Percentiles rank a stretch among this genome's conserved stretches.
These are phyloP conservation scores for Drosophila arawakana DNA, from an alignment of 1,140 invertebrate species.

Conservation along the genomic window DNA sequence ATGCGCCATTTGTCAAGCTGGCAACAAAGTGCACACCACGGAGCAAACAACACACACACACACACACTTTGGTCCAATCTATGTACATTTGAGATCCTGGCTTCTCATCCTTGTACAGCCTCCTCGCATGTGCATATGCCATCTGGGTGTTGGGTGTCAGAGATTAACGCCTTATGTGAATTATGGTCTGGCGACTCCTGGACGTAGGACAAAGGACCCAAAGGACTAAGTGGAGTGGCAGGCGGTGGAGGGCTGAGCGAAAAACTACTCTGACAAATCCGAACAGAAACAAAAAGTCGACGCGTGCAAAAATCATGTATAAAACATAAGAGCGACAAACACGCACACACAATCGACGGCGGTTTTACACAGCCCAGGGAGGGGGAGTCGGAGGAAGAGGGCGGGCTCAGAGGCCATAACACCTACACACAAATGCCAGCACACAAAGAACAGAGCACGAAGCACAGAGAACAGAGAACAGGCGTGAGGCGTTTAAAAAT, in stretches of 20 bases:
- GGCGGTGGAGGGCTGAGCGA: background rate
- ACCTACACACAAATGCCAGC: constrained; percentile 34
- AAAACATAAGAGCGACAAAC: constrained; percentile 71
- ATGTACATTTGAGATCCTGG: background rate
- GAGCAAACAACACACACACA: constrained; percentile 11
- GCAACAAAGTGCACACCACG: constrained; percentile 48
- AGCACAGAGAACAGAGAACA: background rate
- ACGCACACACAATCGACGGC: constrained; percentile 39
- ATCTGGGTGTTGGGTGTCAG: constrained; percentile 57
- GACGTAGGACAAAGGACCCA: background rate
- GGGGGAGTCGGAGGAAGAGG: constrained; percentile 19
- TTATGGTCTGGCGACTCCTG: constrained; percentile 53
- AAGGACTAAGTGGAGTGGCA: too few relatives aligned
- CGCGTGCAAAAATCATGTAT: constrained; percentile 72
- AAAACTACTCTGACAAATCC: constrained; percentile 64
- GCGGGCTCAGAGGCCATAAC: constrained; percentile 22
- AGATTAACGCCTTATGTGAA: constrained; percentile 75
- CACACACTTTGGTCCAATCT: constrained; percentile 1
- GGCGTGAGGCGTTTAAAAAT: constrained; percentile 75
- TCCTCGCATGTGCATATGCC: background rate
- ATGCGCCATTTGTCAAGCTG: constrained; percentile 61
- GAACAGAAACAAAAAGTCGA: constrained; percentile 39
- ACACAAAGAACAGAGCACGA: constrained; percentile 19
- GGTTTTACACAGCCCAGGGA: background rate
- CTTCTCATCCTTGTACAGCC: background rate